A percentile compares a stretch with the other conserved stretches of the same genome.
Conservation (phyloP, 2,113 vertebrate species). For the Zapornia atra region DNA sequence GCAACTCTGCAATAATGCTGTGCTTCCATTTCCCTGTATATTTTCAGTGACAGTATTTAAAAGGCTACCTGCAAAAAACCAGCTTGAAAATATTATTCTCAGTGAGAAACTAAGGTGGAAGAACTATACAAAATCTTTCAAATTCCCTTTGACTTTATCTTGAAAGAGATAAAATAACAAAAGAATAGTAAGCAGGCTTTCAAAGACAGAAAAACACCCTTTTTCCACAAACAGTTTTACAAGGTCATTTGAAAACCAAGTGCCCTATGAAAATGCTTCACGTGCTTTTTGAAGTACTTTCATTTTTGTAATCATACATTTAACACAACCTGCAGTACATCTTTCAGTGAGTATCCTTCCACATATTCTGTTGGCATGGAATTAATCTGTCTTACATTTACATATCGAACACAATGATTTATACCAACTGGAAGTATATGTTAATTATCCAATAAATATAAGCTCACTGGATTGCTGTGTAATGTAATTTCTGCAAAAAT, state of each 20-base stretch:
- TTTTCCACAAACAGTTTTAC: background rate
- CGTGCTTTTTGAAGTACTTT: background rate
- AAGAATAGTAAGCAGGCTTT: background rate
- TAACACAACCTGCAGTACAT: background rate
- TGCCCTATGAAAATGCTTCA: background rate
- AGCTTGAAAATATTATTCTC: background rate
- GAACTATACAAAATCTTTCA: background rate
- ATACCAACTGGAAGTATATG: background rate
- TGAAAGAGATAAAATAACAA: background rate
- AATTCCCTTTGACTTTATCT: background rate
- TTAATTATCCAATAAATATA: slow-evolving; percentile 16
- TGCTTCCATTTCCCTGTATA: background rate
- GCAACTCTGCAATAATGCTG: background rate
- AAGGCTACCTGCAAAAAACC: background rate
- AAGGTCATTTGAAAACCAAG: slow-evolving; percentile 6
- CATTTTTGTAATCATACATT: background rate
- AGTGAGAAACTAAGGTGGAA: background rate
- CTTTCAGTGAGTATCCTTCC: background rate
- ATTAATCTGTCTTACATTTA: background rate
- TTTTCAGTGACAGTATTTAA: background rate
- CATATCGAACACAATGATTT: background rate
- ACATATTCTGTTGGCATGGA: background rate
- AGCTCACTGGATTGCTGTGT: background rate
- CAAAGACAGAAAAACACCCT: background rate
- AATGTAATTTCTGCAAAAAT: background rate